Evolutionary conservation across 2,113 vertebrate species (phyloP), one percentile per base, ranked within the genome.

Genomic region (Salminus brasiliensis): DNA sequence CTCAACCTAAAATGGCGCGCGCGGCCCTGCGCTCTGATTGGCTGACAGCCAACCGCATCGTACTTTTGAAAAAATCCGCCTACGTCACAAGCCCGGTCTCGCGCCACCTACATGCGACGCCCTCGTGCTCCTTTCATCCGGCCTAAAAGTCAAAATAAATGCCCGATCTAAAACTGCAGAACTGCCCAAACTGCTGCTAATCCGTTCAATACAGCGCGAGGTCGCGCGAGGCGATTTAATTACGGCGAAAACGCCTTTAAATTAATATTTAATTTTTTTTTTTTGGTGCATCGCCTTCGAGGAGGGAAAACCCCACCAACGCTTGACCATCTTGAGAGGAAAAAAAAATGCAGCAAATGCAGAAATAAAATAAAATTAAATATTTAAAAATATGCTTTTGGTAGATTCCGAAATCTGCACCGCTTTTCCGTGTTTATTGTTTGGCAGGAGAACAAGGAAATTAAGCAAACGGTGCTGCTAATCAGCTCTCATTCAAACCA

Each of bases 11-110:
- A n/a, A 49, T 0, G 13, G 77, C 83, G 87, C 87, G 87, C 86
- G 88, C 85, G 85, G 4, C 39, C n/a, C 75, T 47, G 6, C 0
- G 4, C 13, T 1, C 72, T 76, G 41, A 85, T 90, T 92, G 91
- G 92, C 81, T 83, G 63, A 13, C 1, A 18, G 32, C 82, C 79
- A 79, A 15, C 3, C 18, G 11, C 66, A 75, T 47, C 74, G 76
- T 77, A 12, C 34, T 16, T 88, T 91, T 92, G 68, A 47, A 88
- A 88, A 78, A 65, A n/a, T 9, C 1, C 2, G 8, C 4, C 5
- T 72, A 89, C 90, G 91, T 92, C 91, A 93, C 72, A 34, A 71
- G 81, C 15, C 45, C 47, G 43, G 27, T 7, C 81, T 47, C 75
- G 45, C 70, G 32, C 86, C 85, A 70, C 84, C 88, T 49, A 71